Evolutionary conservation across 1,140 invertebrate species (phyloP), one percentile per base, ranked within the genome.

Genomic region (Halesus radiatus): DNA sequence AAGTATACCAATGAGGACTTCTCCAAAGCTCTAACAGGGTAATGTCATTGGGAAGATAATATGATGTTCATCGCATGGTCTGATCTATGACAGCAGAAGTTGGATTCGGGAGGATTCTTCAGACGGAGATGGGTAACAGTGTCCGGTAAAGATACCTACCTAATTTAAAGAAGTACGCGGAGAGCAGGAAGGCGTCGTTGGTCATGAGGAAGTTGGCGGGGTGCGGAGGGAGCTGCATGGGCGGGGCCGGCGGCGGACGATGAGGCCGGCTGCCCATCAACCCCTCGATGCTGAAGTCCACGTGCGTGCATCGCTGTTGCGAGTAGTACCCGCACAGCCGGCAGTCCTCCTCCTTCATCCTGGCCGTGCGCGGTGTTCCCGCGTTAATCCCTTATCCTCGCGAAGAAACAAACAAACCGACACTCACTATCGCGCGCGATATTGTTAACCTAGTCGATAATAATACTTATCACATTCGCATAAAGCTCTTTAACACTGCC

Each of bases 101-200:
- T n/a, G n/a, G n/a, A n/a, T n/a, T n/a, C n/a, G n/a, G n/a, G n/a
- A n/a, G n/a, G n/a, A n/a, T n/a, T n/a, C n/a, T n/a, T n/a, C n/a
- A n/a, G n/a, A n/a, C n/a, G n/a, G n/a, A n/a, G n/a, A n/a, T n/a
- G 7, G 3, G 32, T 8, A 29, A 29, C 32, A 37, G 32, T 3
- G 5, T 29, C 26, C 26, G 7, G 10, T 45, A 18, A 37, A 7
- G 32, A 7, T 8, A 4, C 3, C 7, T 79, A 90, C 89, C 89
- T 90, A 89, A 84, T 88, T 89, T 90, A 84, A 89, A 88, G 85
- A 89, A 86, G 85, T 89, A 89, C 54, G 88, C 87, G 53, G 89
- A 89, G 76, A 90, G 85, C 64, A 89, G 86, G 23, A 90, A 85
- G 4, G 88, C 87, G 78, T 89, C 88, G 81, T 88, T 87, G 72